A percentile compares a stretch with the other conserved stretches of the same genome.
Evolutionary conservation across 2,797 vertebrate genomes (phyloP).

Genomic region (Cyclopterus lumpus): DNA sequence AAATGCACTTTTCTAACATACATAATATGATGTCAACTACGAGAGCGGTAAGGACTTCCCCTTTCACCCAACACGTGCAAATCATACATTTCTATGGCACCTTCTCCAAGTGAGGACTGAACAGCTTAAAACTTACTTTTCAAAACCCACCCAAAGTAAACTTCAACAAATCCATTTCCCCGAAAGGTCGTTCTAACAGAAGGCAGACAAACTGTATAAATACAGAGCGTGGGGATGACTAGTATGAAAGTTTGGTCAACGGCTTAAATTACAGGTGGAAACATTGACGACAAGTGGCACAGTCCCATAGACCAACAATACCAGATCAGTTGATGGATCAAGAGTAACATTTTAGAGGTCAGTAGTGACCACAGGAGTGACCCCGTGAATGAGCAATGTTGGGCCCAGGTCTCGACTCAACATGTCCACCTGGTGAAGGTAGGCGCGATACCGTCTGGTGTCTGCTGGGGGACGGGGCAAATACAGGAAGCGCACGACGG

Average conservation of each 20-base stretch:
- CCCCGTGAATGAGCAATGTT: conserved; percentile 89
- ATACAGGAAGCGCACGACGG: conserved; percentile 89
- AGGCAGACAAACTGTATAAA: background rate
- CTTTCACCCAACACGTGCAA: background rate
- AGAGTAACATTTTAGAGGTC: conserved; percentile 78
- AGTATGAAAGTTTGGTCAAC: background rate
- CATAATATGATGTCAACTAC: background rate
- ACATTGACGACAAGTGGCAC: background rate
- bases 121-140: background rate
- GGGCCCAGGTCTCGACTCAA: conserved; percentile 88
- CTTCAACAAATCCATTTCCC: background rate
- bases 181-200: background rate
- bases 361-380: conserved; percentile 89
- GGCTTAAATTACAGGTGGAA: background rate
- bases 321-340: background rate
- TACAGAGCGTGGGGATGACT: background rate
- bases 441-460: conserved; percentile 81
- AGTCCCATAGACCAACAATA: background rate
- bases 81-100: background rate
- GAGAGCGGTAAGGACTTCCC: background rate
- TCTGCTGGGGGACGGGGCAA: conserved; percentile 88
- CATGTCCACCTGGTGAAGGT: conserved; percentile 87
- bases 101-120: background rate
- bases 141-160: background rate
- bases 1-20: background rate